A percentile compares a stretch with the other conserved stretches of the same genome.
Evolutionary conservation across 2,113 vertebrate genomes (phyloP).

Genomic region (Chloebia gouldiae): DNA sequence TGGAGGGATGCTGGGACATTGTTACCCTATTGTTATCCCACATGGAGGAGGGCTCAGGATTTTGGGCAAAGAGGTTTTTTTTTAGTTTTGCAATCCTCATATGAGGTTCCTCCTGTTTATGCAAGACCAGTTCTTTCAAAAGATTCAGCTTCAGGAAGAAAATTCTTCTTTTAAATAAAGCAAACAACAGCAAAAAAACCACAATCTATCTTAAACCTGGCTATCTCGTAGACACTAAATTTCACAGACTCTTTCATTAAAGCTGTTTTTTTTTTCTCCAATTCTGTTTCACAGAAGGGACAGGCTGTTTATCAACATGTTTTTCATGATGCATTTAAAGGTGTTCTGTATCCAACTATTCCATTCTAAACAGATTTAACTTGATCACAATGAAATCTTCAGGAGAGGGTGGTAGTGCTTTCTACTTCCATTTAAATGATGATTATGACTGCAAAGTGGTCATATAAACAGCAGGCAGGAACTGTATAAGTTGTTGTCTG

Average conservation of each 20-base stretch:
- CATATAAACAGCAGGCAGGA: not conserved
- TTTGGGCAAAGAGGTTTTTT: not conserved
- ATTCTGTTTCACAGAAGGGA: not conserved
- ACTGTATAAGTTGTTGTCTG: not conserved
- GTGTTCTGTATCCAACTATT: accelerated
- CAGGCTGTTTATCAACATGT: not conserved
- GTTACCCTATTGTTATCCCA: not conserved
- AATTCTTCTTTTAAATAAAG: not conserved
- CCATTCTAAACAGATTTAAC: not conserved
- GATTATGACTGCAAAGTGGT: not conserved
- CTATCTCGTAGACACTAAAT: not conserved
- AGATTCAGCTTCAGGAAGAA: not conserved
- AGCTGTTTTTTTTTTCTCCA: not conserved
- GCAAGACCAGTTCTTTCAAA: not conserved
- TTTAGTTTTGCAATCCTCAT: not conserved
- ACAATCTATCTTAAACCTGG: not conserved
- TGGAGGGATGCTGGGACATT: not conserved
- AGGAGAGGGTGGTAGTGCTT: not conserved
- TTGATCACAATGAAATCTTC: not conserved
- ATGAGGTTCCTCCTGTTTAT: not conserved
- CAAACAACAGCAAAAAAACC: not conserved
- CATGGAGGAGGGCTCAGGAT: not conserved
- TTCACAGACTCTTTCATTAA: not conserved
- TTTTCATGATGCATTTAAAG: not conserved
- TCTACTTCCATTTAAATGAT: not conserved